Evolutionary conservation across 2,888 invertebrate genomes (phyloP), one percentile per base, ranked within the genome.

Genomic region (Dryobota labecula): DNA sequence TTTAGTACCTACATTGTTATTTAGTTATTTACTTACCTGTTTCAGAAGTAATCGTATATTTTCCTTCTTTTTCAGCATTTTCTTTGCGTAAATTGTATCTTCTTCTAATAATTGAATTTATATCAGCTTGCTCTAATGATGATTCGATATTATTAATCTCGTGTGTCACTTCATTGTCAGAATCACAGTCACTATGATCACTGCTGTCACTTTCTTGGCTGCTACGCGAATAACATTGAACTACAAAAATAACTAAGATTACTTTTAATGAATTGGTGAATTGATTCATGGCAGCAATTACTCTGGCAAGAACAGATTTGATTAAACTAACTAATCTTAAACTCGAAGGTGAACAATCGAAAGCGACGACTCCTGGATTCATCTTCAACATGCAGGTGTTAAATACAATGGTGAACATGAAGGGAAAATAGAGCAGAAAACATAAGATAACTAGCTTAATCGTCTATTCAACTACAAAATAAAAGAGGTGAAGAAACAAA

Each of bases 381-480:
- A 2, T 58, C 51, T 51, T 27, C 11, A 38, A 51, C 2, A 2
- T 63, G 75, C 85, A 84, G 75, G 75, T 84, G 84, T 72, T 66
- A 63, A 76, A 62, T 67, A 80, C 80, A 83, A 83, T 83, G 68
- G 73, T 24, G 2, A 38, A 74, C 75, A 61, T 27, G 8, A 53
- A 45, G 11, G 20, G 33, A 78, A 78, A 84, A 73, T 33, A 43
- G 45, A 70, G 5, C 11, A 56, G 8, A 45, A 36, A 49, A 68
- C 57, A 53, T 33, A 67, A 61, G 74, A 73, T 67, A 73, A 83
- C 58, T 51, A 24, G 13, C 4, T 65, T 73, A 65, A 77, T 77
- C 54, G 83, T 58, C 64, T 51, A 78, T 76, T 82, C 76, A 82
- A 51, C 20, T 20, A 43, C 20, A 57, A 61, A 86, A 79, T 79